Evolutionary conservation across 2,113 vertebrate species (phyloP).

Genomic region (Rhinolophus sinicus): DNA sequence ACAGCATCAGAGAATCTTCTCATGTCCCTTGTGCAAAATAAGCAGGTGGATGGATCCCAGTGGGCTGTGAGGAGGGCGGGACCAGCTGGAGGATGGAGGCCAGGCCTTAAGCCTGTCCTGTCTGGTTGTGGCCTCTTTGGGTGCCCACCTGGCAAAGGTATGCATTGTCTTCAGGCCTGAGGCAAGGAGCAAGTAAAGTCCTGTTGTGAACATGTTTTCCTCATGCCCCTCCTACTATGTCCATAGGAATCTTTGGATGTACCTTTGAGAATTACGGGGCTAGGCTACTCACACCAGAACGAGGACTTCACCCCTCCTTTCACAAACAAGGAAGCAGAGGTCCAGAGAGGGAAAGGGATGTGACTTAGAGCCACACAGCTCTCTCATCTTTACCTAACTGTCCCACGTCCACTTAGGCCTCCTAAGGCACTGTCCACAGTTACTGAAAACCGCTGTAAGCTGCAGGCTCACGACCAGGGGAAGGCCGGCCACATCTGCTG

Average conservation of each 20-base stretch:
- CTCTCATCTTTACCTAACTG: neutral
- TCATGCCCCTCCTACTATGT: neutral
- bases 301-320: neutral
- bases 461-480: neutral
- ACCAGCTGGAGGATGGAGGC: fast-evolving
- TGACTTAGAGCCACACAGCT: neutral
- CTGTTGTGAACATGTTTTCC: neutral
- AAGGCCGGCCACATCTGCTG: neutral
- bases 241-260: neutral
- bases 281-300: neutral
- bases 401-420: neutral
- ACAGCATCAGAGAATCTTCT: neutral
- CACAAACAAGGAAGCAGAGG: neutral
- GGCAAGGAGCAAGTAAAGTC: neutral
- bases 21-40: neutral
- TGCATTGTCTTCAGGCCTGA: neutral
- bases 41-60: neutral
- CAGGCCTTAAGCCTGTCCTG: neutral
- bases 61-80: too few relatives aligned
- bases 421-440: neutral
- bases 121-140: neutral
- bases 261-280: neutral
- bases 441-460: neutral
- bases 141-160: neutral
- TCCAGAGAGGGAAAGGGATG: neutral